phyloP scores from a whole-genome alignment of 2,888 invertebrate species.

The Macrophya alboannulata region DNA sequence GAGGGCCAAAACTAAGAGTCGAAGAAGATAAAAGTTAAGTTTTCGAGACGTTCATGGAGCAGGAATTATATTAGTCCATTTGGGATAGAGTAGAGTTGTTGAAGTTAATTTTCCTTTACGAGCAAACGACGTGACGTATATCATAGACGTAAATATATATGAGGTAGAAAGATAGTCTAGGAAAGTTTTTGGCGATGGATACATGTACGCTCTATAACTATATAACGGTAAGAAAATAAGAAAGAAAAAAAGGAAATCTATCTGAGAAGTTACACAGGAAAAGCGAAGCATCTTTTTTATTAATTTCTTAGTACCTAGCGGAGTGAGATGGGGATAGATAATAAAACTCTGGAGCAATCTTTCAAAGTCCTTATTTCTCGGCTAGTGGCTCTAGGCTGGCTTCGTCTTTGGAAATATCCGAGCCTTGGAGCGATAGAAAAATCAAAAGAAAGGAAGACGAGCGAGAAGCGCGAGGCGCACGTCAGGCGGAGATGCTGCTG shows the following conservation, averaged over 20 bases:
- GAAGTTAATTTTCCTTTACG: slow-evolving; percentile 3
- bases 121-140: neutral
- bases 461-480: neutral
- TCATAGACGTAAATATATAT: neutral
- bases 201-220: neutral
- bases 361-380: slow-evolving; percentile 50
- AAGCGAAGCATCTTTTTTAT: slow-evolving; percentile 7
- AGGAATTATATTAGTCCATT: slow-evolving; percentile 34
- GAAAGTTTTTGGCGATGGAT: neutral
- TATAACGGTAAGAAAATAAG: neutral
- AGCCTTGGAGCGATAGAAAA: slow-evolving; percentile 48
- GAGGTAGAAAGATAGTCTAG: neutral
- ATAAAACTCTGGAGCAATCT: slow-evolving; percentile 49
- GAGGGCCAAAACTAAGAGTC: slow-evolving; percentile 16
- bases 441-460: slow-evolving; percentile 34
- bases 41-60: neutral
- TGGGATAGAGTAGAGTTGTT: slow-evolving; percentile 17
- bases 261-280: slow-evolving; percentile 4
- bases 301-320: slow-evolving; percentile 37
- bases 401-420: slow-evolving; percentile 49
- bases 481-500: slow-evolving; percentile 32
- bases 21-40: slow-evolving; percentile 31
- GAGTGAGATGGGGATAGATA: slow-evolving; percentile 32
- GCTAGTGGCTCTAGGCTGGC: slow-evolving; percentile 5
- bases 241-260: neutral